Conservation (phyloP, 2,113 vertebrate genomes). For the Cairina moschata region DNA sequence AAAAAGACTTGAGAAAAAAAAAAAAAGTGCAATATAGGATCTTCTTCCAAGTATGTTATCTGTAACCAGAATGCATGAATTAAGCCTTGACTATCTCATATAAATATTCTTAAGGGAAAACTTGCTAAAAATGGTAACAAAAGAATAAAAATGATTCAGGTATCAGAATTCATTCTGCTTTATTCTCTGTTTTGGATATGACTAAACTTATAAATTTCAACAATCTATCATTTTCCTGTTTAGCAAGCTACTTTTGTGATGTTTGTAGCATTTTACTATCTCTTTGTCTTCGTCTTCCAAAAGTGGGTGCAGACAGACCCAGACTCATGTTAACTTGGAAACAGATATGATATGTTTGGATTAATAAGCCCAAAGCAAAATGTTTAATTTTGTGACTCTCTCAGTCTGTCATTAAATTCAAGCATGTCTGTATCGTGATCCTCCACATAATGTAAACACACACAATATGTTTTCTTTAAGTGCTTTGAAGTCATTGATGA, state of each 20-base stretch:
- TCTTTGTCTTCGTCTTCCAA: not conserved
- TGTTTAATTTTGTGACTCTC: not conserved
- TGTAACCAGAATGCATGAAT: not conserved
- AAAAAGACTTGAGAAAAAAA: not conserved
- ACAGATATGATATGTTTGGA: not conserved
- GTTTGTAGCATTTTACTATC: not conserved
- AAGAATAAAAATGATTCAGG: not conserved
- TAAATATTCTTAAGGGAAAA: not conserved
- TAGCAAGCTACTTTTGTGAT: rapidly evolving
- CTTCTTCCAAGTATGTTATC: not conserved
- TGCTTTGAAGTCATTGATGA: conserved; percentile 53
- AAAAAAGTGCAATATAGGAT: not conserved
- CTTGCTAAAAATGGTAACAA: not conserved
- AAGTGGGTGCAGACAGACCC: not conserved
- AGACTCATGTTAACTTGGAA: not conserved
- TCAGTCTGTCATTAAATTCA: not conserved
- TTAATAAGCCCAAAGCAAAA: not conserved
- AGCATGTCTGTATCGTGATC: not conserved
- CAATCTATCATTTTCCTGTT: not conserved
- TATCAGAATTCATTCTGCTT: not conserved
- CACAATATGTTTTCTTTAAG: not conserved
- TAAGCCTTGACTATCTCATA: not conserved
- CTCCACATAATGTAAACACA: not conserved
- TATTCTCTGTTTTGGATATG: not conserved
- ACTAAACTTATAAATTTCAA: not conserved